Evolutionary conservation across 1,140 invertebrate genomes (phyloP), one percentile per base, ranked within the genome.

Genomic region (Panagrolaimus sp.): DNA sequence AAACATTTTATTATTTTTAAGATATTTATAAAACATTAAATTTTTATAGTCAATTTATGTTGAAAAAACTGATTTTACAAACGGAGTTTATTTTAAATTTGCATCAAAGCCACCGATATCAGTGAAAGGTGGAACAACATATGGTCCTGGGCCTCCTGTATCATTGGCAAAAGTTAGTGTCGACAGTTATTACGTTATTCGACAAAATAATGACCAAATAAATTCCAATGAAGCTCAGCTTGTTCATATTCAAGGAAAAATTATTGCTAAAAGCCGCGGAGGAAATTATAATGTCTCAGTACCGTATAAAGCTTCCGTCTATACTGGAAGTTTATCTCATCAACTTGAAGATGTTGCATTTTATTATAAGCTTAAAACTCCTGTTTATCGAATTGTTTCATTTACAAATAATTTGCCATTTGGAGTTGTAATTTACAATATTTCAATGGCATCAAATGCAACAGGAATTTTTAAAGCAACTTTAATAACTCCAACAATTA

Each of bases 221-320:
- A 38, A 38, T 38, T 4, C 32, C 7, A 55, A 71, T 63, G 7
- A 38, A 38, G 10, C 55, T 28, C 14, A 72, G 15, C 38, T 71
- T 14, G 43, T 71, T 47, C 43, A 26, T 47, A 24, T 63, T 9
- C 24, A 46, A 15, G 76, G 76, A 8, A 48, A 32, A 65, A 75
- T 77, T 65, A 71, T 77, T n/a, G 76, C 76, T n/a, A 74, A 79
- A 73, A 79, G 73, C 46, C 58, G 76, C 14, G 76, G 76, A 32
- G 76, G 76, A 52, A 77, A 77, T 63, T 77, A 67, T 58, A 77
- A 77, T 64, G 74, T 77, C 21, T 68, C 76, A 12, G 70, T 77
- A n/a, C 76, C 73, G 6, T 77, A 68, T 65, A 46, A 48, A 46
- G 76, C 76, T 4, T 10, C 32, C 24, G 44, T 79, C 45, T 76